Base-by-base conservation (phyloP, 2,797 vertebrate genomes). In the Bradypus variegatus region DNA sequence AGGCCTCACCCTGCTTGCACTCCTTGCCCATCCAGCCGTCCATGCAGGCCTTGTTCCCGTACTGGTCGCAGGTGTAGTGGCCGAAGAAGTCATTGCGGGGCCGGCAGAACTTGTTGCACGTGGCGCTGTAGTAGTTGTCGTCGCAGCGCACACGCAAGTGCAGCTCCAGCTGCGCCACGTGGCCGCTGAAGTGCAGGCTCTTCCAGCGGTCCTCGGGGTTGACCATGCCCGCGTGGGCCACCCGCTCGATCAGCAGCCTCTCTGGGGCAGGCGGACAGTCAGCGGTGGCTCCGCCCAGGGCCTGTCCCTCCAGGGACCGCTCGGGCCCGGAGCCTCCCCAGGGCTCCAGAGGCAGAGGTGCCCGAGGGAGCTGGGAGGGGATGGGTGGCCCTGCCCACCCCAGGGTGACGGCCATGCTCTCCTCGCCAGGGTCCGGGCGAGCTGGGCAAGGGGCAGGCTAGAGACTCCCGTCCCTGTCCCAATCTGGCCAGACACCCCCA, bases 81-180 rank as follows among this genome's bases (percentile, higher is more conserved):
- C 99, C 99, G 0, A 99, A 99, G 95, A 99, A 99, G 97, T 99
- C 99, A 41, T 98, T 97, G 0, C 99, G 98, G 0, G 99, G 99
- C 3, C 98, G 97, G 90, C 99, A 99, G 21, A 99, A 98, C 89
- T 98, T 98, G 98, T 99, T 99, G 97, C 99, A 99, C 96, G 98
- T 98, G 86, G 96, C 95, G 79, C 99, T 98, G 89, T 99, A 99
- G 97, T 99, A 99, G 96, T 99, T 97, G 38, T 98, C 98, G 0
- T 98, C 98, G 1, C 99, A 99, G 95, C 98, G 98, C 14, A 99
- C 98, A 0, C 98, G 97, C 92, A 99, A 97, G 90, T 97, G 98
- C 96, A 98, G 98, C 96, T 98, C 97, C 65, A 99, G 97, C 73
- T 97, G 97, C 29, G 98, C 98, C 38, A 97, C 96, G 2, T 94